Evolutionary conservation across 2,888 invertebrate genomes (phyloP).

Genomic region (Meta bourneti): DNA sequence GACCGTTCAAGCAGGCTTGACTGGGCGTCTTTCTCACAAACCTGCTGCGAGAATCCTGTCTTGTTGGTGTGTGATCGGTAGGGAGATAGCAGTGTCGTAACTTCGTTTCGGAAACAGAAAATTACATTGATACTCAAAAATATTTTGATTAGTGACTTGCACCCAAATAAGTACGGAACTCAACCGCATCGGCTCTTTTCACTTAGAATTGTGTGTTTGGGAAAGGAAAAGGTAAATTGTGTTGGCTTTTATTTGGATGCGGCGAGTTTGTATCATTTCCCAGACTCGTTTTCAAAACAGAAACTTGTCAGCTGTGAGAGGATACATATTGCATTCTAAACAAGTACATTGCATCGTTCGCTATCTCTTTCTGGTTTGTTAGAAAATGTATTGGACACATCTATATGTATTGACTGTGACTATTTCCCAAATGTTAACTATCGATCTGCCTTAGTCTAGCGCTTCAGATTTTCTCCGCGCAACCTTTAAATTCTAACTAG

Average conservation of each 20-base stretch:
- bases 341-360: neutral
- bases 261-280: conserved; percentile 27
- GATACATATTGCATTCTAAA: conserved; percentile 20
- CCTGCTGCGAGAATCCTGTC: conserved; percentile 24
- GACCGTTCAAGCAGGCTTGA: conserved; percentile 55
- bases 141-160: neutral
- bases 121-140: neutral
- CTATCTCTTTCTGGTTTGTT: conserved; percentile 1
- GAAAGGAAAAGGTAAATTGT: neutral
- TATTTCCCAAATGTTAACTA: conserved; percentile 30
- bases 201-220: neutral
- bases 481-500: conserved; percentile 74
- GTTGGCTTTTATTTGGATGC: conserved; percentile 23
- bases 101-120: conserved; percentile 3
- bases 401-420: conserved; percentile 35
- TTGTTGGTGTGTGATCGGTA: conserved; percentile 8
- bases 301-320: conserved; percentile 57
- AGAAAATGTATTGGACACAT: conserved; percentile 37
- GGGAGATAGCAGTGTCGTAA: neutral
- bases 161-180: neutral
- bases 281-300: conserved; percentile 26
- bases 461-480: conserved; percentile 62
- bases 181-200: neutral
- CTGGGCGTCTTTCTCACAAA: conserved; percentile 60
- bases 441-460: conserved; percentile 61